Evolutionary conservation across 2,113 vertebrate genomes (phyloP).

Genomic region (Phaetusa simplex): DNA sequence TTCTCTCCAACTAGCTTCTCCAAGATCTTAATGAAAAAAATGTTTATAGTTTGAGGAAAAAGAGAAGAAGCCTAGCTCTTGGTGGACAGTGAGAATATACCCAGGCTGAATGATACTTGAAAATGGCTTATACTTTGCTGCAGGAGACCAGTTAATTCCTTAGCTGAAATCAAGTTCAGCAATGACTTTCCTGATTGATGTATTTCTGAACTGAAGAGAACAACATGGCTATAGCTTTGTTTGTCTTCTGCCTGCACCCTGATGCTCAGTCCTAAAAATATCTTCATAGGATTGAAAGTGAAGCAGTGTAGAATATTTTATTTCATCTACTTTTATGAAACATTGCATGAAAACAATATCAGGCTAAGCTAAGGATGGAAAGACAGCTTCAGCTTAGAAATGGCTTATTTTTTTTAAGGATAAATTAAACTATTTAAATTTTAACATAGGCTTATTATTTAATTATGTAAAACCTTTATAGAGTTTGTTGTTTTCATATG

Average conservation of each 20-base stretch:
- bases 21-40: not conserved
- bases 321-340: not conserved
- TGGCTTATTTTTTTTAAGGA: not conserved
- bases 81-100: not conserved
- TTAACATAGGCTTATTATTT: not conserved
- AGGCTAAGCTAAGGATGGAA: not conserved
- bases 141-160: not conserved
- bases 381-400: not conserved
- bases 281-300: not conserved
- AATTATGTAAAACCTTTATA: not conserved
- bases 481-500: not conserved
- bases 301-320: not conserved
- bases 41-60: not conserved
- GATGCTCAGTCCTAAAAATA: not conserved
- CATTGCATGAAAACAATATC: not conserved
- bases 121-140: not conserved
- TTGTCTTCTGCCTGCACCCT: not conserved
- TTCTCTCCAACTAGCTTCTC: not conserved
- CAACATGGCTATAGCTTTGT: not conserved
- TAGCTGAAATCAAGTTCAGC: not conserved
- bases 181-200: not conserved
- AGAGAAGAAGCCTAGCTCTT: not conserved
- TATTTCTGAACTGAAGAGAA: not conserved
- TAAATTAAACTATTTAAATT: not conserved
- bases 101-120: not conserved